Conservation (phyloP, 2,113 vertebrate species). For the Sapajus apella region DNA sequence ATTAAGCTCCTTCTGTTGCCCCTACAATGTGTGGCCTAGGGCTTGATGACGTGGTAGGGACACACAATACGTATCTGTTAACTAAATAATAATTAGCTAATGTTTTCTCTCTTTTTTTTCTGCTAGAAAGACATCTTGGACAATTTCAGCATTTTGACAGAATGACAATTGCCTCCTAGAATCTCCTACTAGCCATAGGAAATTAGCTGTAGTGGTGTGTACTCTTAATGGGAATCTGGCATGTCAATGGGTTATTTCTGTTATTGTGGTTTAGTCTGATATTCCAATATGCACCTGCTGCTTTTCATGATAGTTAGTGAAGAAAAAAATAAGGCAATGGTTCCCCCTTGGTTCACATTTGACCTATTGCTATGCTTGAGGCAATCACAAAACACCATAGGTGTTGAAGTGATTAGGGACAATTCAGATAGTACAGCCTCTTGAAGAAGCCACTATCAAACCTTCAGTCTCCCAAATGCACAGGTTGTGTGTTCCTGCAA, state of each 20-base stretch:
- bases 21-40: neutral
- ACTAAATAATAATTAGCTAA: constrained; percentile 57
- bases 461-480: constrained; percentile 76
- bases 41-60: neutral
- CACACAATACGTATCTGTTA: constrained; percentile 13
- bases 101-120: neutral
- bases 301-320: constrained; percentile 61
- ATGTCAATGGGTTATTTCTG: constrained; percentile 67
- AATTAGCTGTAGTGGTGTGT: constrained; percentile 48
- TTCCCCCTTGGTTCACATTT: constrained; percentile 68
- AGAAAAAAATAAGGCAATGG: neutral
- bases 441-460: constrained; percentile 72
- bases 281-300: constrained; percentile 66
- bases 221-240: constrained; percentile 61
- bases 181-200: constrained; percentile 42
- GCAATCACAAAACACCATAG: constrained; percentile 78
- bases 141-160: constrained; percentile 61
- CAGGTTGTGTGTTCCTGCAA: constrained; percentile 79
- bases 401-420: constrained; percentile 79
- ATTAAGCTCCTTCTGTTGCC: neutral
- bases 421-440: constrained; percentile 74
- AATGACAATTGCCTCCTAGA: constrained; percentile 53
- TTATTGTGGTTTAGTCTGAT: constrained; percentile 66
- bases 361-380: constrained; percentile 78
- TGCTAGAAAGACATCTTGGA: constrained; percentile 50